These are phyloP conservation scores for Sminthopsis crassicaudata DNA, from an alignment of 2,113 vertebrate genomes.

Conservation along the genomic window DNA sequence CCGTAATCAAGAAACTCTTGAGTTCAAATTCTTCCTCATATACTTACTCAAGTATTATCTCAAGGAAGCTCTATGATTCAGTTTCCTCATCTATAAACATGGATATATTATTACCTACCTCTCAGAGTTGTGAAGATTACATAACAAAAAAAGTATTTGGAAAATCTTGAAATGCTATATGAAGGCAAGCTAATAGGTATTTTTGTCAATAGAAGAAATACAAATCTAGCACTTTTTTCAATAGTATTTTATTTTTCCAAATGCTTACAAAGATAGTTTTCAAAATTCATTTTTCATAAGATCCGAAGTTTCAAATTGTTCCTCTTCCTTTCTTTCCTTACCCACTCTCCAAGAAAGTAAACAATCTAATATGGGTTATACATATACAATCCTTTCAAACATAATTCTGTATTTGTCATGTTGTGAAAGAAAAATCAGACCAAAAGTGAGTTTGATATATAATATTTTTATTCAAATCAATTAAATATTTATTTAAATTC, in stretches of 20 bases:
- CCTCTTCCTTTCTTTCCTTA: no score
- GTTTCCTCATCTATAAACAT: background rate
- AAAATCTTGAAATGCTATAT: background rate
- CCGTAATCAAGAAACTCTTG: background rate
- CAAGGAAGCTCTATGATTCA: background rate
- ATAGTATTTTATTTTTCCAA: no score
- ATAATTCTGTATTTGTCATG: no score
- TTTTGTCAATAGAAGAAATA: background rate
- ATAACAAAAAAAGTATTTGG: background rate
- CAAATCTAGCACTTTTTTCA: background rate
- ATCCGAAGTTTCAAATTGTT: no score
- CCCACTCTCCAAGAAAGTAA: no score
- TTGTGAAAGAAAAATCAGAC: background rate
- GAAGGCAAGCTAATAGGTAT: background rate
- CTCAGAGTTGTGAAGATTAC: background rate
- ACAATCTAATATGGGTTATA: no score
- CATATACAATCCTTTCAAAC: no score
- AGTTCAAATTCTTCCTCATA: background rate
- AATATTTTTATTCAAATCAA: background rate
- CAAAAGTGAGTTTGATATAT: background rate
- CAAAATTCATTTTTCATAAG: no score
- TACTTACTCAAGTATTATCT: background rate
- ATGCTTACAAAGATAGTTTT: no score
- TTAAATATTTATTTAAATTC: constrained; percentile 29
- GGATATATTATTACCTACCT: background rate